phyloP scores from a whole-genome alignment of 2,888 invertebrate species.

The Cheiracanthium punctorium region DNA sequence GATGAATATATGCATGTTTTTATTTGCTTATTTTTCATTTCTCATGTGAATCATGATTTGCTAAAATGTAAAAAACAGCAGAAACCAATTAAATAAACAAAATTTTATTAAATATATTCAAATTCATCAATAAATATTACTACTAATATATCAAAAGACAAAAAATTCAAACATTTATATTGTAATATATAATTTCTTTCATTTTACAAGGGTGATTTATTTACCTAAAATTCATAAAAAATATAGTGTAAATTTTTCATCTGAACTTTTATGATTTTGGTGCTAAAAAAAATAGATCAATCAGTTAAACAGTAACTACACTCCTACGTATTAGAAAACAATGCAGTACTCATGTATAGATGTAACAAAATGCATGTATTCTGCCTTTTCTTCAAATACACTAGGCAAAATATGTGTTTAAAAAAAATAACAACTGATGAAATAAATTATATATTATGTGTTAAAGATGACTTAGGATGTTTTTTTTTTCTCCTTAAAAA shows the following conservation, averaged over 20 bases:
- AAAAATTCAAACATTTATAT: background rate
- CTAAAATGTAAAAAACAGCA: background rate
- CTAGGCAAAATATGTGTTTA: no score
- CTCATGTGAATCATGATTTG: no score
- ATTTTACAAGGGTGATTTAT: background rate
- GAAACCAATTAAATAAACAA: background rate
- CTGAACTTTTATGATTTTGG: background rate
- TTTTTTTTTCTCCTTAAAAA: background rate
- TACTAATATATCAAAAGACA: background rate
- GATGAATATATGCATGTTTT: no score
- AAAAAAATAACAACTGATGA: background rate
- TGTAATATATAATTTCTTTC: background rate
- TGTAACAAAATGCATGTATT: no score
- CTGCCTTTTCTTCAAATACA: no score
- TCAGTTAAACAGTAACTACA: no score
- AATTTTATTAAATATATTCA: constrained; percentile 2
- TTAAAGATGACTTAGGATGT: background rate
- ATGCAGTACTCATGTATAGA: no score
- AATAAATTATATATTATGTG: background rate
- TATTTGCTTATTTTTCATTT: no score
- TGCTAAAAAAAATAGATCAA: no score
- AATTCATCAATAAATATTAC: background rate
- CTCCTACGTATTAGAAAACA: no score
- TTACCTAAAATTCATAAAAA: background rate
- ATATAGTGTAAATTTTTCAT: background rate